Conservation (phyloP, 1,140 invertebrate genomes). For the Drosophila carrolli region DNA sequence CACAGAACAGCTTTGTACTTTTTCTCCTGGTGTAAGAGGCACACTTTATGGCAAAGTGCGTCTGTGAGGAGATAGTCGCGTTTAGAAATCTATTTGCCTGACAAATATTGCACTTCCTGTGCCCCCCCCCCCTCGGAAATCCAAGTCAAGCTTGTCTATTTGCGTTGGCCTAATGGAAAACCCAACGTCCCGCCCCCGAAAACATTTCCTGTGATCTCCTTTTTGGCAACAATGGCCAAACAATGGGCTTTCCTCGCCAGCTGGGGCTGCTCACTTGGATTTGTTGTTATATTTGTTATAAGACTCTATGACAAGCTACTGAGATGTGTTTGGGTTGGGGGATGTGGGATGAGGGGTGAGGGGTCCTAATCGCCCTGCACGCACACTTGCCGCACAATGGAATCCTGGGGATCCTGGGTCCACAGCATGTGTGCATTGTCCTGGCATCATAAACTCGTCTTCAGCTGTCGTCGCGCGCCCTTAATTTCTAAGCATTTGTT, state of each 20-base stretch:
- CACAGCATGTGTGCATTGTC: slow-evolving; percentile 51
- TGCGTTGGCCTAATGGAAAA: slow-evolving; percentile 71
- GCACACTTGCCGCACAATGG: slow-evolving; percentile 43
- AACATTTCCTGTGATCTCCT: slow-evolving; percentile 25
- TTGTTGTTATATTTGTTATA: neutral
- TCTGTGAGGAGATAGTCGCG: slow-evolving; percentile 41
- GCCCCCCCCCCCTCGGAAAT: slow-evolving; percentile 41
- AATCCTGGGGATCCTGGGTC: neutral
- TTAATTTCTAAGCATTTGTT: slow-evolving; percentile 76
- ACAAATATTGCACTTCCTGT: slow-evolving; percentile 74
- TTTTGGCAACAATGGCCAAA: slow-evolving; percentile 73
- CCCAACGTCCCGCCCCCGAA: slow-evolving; percentile 12
- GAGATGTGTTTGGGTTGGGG: neutral
- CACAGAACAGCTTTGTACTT: too few species aligned
- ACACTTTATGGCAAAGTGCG: slow-evolving; percentile 18
- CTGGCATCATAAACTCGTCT: slow-evolving; percentile 74
- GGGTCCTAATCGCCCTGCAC: slow-evolving; percentile 44
- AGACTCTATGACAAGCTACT: slow-evolving; percentile 3
- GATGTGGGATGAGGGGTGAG: neutral
- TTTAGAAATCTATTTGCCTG: slow-evolving; percentile 75
- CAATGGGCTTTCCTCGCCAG: slow-evolving; percentile 42
- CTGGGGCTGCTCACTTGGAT: slow-evolving; percentile 52
- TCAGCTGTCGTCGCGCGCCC: slow-evolving; percentile 71
- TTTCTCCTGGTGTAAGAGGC: slow-evolving; percentile 12
- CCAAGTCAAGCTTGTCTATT: slow-evolving; percentile 78